Base-by-base conservation (phyloP, 2,888 invertebrate species). In the Tryphoninae sp. region DNA sequence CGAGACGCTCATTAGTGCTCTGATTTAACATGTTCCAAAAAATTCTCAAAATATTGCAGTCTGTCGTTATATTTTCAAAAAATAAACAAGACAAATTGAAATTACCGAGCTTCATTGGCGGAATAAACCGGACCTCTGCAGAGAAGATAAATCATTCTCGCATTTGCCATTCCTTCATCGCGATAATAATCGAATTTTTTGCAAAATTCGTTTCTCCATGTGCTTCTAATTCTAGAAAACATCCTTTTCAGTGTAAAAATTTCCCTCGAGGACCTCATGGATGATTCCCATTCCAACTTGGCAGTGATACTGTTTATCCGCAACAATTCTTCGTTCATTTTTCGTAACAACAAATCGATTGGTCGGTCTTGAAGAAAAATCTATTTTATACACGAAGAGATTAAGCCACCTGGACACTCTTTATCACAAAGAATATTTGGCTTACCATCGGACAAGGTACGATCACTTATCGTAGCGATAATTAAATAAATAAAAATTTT, bases 121-220 rank as follows among this genome's bases (percentile, higher is more conserved):
- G 93, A 93, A 87, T 93, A 95, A 73, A 92, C 93, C 0, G 95
- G 94, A 58, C 95, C 95, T 85, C 94, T 92, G 86, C 96, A 96
- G 58, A 95, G 86, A 11, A 95, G 90, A 90, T 93, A 94, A 69
- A 94, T 89, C 92, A 94, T 94, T 80, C 95, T 92, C 64, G 87
- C 88, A 83, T 94, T 67, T 40, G 64, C 58, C n/a, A 67, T 73
- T 23, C 11, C 1, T n/a, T 23, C 42, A 16, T 53, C n/a, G 40
- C 22, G 72, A 68, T 62, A 26, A 51, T 81, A 11, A 51, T 61
- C 42, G 23, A 86, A 71, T 80, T 73, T 78, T 19, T 64, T 65
- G 55, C 88, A 88, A 86, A 86, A 81, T 6, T 71, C 45, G 26
- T 83, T 85, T 67, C 67, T 84, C 86, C 86, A 87, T 7, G 55